These are phyloP conservation scores for Climacteris rufus DNA, from an alignment of 2,113 vertebrate species.

Conservation along the genomic window DNA sequence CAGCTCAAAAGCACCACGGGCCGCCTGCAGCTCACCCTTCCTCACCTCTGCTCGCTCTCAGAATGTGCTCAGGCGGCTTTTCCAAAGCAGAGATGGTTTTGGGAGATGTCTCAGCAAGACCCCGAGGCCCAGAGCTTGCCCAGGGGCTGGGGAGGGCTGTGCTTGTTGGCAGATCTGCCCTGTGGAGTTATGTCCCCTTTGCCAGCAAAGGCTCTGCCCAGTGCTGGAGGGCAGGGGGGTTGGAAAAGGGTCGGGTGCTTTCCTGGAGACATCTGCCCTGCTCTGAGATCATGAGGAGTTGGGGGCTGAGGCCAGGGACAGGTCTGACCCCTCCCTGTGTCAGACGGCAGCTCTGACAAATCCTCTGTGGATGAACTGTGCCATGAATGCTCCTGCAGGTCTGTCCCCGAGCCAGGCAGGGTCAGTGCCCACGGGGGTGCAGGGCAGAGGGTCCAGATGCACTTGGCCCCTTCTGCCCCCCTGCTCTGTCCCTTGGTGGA, in stretches of 20 bases:
- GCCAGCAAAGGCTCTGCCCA: neutral
- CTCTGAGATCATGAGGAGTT: neutral
- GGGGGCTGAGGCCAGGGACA: neutral
- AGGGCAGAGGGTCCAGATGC: no score
- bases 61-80: neutral
- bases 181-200: rapidly evolving
- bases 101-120: neutral
- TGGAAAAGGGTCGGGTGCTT: neutral
- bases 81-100: neutral
- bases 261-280: neutral
- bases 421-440: neutral
- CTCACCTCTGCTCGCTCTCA: neutral
- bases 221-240: neutral
- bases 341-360: neutral
- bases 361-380: neutral
- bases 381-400: rapidly evolving
- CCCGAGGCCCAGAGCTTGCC: neutral
- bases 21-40: neutral
- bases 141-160: neutral
- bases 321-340: rapidly evolving
- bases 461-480: neutral
- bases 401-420: neutral
- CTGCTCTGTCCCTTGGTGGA: neutral
- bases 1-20: neutral
- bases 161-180: neutral